Base-by-base conservation (phyloP, 2,797 vertebrate species). In the Champsocephalus gunnari region DNA sequence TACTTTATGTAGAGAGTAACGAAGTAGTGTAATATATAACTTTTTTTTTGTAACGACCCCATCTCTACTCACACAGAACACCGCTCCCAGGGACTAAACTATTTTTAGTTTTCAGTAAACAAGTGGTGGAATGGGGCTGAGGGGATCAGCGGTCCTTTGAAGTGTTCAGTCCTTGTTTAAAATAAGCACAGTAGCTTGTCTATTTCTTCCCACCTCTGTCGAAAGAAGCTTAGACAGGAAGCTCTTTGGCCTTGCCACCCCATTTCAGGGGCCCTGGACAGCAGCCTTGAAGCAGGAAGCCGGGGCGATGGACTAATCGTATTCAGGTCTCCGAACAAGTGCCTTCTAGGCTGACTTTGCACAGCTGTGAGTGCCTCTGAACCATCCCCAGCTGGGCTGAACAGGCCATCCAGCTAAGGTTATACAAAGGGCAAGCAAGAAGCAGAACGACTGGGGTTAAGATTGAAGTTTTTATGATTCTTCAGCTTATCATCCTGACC, bases 261-360 rank as follows among this genome's bases (percentile, higher is more conserved):
- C 62, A 66, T 84, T 73, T 70, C 79, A 87, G 79, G 82, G 82
- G 79, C 77, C 73, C 78, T 80, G 86, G 85, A 89, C 64, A 60
- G 81, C 80, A 74, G 88, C 88, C 79, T 89, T 71, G 61, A 73
- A 84, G 78, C 89, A 90, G 89, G 89, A 88, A 89, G 84, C 81
- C 73, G 41, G 76, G 75, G 70, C 73, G 50, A 77, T 59, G 74
- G 82, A 70, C 89, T 92, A 91, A 91, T 92, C 74, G 38, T 81
- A 92, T 92, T 92, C 92, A 91, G 87, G 79, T 83, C 79, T 71
- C 84, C 83, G 84, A 89, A 92, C 87, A 87, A 89, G 78, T 68
- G 84, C 82, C 89, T 88, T 89, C 85, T 86, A 83, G 84, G 82
- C 73, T 50, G 24, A 87, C 73, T 85, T 84, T 66, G 41, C 92